Evolutionary conservation across 1,140 invertebrate species (phyloP), one percentile per base, ranked within the genome.

Genomic region (Venustaconcha ellipsiformis): DNA sequence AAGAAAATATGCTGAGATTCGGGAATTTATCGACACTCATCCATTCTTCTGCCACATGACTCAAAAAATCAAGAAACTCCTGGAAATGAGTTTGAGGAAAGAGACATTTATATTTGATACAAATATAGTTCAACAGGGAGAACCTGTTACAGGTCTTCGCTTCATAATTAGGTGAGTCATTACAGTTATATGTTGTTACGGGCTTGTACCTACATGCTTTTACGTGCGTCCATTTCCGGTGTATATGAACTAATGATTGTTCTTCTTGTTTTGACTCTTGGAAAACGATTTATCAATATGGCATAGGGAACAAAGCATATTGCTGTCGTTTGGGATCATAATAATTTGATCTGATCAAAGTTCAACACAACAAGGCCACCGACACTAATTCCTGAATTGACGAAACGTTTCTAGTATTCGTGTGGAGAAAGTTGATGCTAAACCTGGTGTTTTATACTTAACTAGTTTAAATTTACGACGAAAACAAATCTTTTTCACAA

Each of bases 61-160:
- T 4, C 62, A 75, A 8, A 85, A 83, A 63, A 82, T 88, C 20
- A 86, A 88, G 67, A 85, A 86, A 30, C 78, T 90, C 0, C 67
- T 89, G 13, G 85, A 89, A 77, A 83, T 89, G 82, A 88, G 88
- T 74, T 75, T 89, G 3, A 78, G 81, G 30, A 86, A 88, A 70
- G 86, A 88, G 64, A 55, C 72, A 11, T 83, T 82, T 63, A 74
- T 81, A 11, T 89, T 83, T 69, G 87, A 87, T 57, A 82, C 82
- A 11, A 80, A 82, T 17, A 83, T 89, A 12, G 81, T 87, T 17
- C 66, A 72, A 23, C 88, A 89, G 67, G 88, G 87, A 13, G 76
- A 85, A 13, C 82, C 82, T 14, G 79, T 83, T 0, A 62, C 67
- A 0, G 88, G 84, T 3, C 80, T 89, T 12, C 76, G 87, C 67